These are phyloP conservation scores for Salvelinus fontinalis DNA, from an alignment of 2,113 vertebrate species.

Conservation along the genomic window DNA sequence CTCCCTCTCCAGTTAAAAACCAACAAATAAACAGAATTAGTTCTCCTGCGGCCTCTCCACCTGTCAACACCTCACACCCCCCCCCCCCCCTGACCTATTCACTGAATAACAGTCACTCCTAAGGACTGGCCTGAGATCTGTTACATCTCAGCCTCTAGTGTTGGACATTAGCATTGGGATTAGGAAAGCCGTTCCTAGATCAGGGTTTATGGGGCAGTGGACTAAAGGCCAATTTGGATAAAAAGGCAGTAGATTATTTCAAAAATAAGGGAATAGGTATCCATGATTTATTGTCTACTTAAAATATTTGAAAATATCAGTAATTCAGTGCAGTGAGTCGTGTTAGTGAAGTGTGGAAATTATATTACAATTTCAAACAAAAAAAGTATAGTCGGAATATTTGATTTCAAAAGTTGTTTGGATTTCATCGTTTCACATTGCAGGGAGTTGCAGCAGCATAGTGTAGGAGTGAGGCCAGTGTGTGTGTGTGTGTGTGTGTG, in stretches of 20 bases:
- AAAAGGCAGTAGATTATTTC: too few relatives aligned
- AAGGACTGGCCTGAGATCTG: neutral
- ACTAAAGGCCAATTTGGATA: too few relatives aligned
- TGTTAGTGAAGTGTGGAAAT: neutral
- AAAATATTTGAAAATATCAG: too few relatives aligned
- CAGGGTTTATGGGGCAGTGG: too few relatives aligned
- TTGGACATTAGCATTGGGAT: too few relatives aligned
- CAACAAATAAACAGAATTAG: constrained; percentile 33
- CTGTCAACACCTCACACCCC: constrained; percentile 1
- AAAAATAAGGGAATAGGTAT: too few relatives aligned
- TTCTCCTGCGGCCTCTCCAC: constrained; percentile 19
- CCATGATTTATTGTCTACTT: too few relatives aligned
- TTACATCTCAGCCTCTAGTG: too few relatives aligned
- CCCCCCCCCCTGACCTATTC: neutral
- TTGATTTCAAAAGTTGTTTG: too few relatives aligned
- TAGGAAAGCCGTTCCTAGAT: too few relatives aligned
- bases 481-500: neutral
- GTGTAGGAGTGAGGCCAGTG: too few relatives aligned
- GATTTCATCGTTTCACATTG: neutral
- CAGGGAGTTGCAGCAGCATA: neutral
- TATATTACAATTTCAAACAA: neutral
- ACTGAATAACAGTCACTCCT: neutral
- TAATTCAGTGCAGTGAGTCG: neutral
- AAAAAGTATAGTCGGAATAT: neutral
- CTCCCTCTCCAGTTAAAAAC: constrained; percentile 6